Evolutionary conservation across 2,888 invertebrate genomes (phyloP), one percentile per base, ranked within the genome.

Genomic region (Megamerina dolium): DNA sequence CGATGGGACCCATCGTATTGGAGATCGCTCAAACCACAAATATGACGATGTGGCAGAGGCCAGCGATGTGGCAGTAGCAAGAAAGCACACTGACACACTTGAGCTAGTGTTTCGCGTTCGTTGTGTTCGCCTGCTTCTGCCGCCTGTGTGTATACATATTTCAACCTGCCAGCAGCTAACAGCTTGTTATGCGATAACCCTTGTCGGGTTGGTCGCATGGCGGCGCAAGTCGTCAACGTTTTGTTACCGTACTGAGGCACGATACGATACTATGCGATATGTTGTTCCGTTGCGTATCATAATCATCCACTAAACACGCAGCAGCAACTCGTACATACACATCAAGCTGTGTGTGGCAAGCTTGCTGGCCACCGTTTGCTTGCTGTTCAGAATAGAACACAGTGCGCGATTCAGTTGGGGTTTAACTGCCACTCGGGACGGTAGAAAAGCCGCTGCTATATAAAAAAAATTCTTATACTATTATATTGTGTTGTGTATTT

Each of bases 361-460:
- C 19, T 34, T 12, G 13, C 27, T 27, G 1, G 39, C 32, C 32
- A 33, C 20, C 33, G 33, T 20, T 39, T 40, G 37, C 29, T 54
- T 54, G 50, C 51, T 50, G 53, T 50, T 53, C 47, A 49, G 56
- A 61, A 57, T 61, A 61, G n/a, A n/a, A 56, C 58, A 56, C 54
- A 61, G 61, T 61, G 60, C 63, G 66, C 70, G 71, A 71, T 69
- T 73, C 72, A 72, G 73, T 72, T 72, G 73, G 72, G 72, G 73
- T 72, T 72, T 73, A 66, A 67, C 70, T 70, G 73, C 64, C 72
- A 72, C 72, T 69, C 72, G 72, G 72, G 72, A 72, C 70, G 66
- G 67, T 67, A 64, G 61, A 63, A 59, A 48, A 48, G 42, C 35
- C 52, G 43, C 49, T 49, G 41, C 39, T 43, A 46, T n/a, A n/a